Evolutionary conservation across 2,797 vertebrate genomes (phyloP).

Genomic region (Pseudochirops cupreus): DNA sequence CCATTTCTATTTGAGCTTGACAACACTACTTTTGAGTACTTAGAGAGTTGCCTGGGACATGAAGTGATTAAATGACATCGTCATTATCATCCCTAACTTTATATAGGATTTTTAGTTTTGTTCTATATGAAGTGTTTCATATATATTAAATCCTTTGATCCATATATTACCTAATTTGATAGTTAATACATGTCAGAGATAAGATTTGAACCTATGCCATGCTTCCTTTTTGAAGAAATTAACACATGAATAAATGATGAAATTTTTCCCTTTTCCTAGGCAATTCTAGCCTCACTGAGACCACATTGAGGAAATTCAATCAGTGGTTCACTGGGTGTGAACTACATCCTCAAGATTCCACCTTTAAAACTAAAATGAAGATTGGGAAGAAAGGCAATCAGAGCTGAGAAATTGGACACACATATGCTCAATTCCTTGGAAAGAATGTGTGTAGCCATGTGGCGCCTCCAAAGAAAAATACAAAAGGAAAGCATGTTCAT

Average conservation of each 20-base stretch:
- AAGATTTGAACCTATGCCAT: neutral
- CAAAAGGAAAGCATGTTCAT: neutral
- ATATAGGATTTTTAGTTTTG: neutral
- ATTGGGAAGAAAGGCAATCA: neutral
- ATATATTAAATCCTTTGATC: neutral
- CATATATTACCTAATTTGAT: neutral
- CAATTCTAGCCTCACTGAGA: neutral
- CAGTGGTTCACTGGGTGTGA: neutral
- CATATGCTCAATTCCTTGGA: neutral
- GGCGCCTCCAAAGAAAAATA: neutral
- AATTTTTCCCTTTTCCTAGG: neutral
- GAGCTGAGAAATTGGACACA: neutral
- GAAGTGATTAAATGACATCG: neutral
- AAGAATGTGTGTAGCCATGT: neutral
- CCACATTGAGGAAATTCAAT: neutral
- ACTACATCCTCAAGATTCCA: neutral
- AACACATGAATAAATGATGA: neutral
- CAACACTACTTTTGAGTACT: neutral
- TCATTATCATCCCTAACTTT: neutral
- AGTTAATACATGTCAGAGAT: neutral
- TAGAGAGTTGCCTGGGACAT: neutral
- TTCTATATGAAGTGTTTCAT: neutral
- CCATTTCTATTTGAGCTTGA: neutral
- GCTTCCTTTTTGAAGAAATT: neutral
- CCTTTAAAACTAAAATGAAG: neutral